Percentiles rank a stretch among this genome's conserved stretches.
These are phyloP conservation scores for Cromileptes altivelis DNA, from an alignment of 2,113 vertebrate species.

Conservation along the genomic window DNA sequence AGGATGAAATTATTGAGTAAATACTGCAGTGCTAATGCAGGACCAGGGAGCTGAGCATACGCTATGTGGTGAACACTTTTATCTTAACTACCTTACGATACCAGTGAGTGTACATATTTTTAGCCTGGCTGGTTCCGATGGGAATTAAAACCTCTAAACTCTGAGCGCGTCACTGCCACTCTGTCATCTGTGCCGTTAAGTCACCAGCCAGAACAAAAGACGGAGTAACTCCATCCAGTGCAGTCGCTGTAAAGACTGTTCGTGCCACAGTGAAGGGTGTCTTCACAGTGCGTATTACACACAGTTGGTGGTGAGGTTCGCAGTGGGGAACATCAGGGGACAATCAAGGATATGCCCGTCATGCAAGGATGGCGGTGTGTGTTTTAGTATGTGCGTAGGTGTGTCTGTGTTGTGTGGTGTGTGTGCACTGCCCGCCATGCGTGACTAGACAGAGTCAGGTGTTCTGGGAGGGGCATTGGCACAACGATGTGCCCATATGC, in stretches of 20 bases:
- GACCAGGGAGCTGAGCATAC: constrained; percentile 52
- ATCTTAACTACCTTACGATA: constrained; percentile 54
- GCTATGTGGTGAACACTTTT: constrained; percentile 39
- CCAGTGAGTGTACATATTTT: constrained; percentile 44
- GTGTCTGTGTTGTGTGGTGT: constrained; percentile 38
- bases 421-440: constrained; percentile 51
- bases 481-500: constrained; percentile 70
- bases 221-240: constrained; percentile 24
- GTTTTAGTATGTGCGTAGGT: constrained; percentile 29
- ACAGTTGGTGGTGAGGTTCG: constrained; percentile 64
- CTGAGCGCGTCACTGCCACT: constrained; percentile 7
- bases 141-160: constrained; percentile 49
- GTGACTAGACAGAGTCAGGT: constrained; percentile 78
- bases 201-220: constrained; percentile 47
- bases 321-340: constrained; percentile 59
- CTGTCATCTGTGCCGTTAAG: constrained; percentile 39
- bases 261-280: constrained; percentile 40
- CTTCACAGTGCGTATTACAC: constrained; percentile 44
- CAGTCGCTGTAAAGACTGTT: constrained; percentile 26
- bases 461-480: constrained; percentile 74
- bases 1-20: constrained; percentile 57
- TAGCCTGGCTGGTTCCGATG: constrained; percentile 19
- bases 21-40: constrained; percentile 65
- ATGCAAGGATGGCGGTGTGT: constrained; percentile 69
- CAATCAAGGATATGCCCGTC: constrained; percentile 80